phyloP scores from a whole-genome alignment of 1,140 invertebrate species.

The Lasioglossum albipes region DNA sequence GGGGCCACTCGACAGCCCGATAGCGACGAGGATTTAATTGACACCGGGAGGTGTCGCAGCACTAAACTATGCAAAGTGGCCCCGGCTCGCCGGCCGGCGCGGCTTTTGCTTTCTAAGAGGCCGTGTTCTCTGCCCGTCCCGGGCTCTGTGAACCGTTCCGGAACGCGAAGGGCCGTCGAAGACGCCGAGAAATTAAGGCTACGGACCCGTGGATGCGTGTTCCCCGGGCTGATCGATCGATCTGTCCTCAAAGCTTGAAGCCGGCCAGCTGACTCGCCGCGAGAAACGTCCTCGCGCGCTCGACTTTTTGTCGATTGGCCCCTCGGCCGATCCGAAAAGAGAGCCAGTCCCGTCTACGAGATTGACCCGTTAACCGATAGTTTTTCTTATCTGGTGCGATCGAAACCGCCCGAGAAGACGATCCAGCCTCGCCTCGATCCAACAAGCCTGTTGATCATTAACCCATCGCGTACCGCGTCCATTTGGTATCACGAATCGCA shows the following conservation, averaged over 20 bases:
- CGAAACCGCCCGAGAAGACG: no score
- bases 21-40: slow-evolving; percentile 67
- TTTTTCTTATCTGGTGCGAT: not conserved
- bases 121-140: not conserved
- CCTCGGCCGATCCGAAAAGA: no score
- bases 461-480: no score
- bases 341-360: no score
- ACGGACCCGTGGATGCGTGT: slow-evolving; percentile 17
- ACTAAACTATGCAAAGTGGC: slow-evolving; percentile 76
- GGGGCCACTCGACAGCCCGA: slow-evolving; percentile 51
- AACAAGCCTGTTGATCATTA: no score
- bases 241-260: slow-evolving; percentile 7
- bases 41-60: slow-evolving; percentile 76
- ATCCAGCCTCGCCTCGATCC: no score
- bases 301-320: no score
- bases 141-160: not conserved
- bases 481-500: no score
- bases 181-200: slow-evolving; percentile 37
- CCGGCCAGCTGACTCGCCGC: not conserved
- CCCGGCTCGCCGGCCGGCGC: slow-evolving; percentile 8
- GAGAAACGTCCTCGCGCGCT: not conserved
- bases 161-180: slow-evolving; percentile 32
- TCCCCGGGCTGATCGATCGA: slow-evolving; percentile 33
- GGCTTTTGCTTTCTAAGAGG: slow-evolving; percentile 53
- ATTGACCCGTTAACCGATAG: no score